Percentiles rank a stretch among this genome's conserved stretches.
Conservation (phyloP, 92 coral and sea anemone genomes). For the Phenganax subtilis region DNA sequence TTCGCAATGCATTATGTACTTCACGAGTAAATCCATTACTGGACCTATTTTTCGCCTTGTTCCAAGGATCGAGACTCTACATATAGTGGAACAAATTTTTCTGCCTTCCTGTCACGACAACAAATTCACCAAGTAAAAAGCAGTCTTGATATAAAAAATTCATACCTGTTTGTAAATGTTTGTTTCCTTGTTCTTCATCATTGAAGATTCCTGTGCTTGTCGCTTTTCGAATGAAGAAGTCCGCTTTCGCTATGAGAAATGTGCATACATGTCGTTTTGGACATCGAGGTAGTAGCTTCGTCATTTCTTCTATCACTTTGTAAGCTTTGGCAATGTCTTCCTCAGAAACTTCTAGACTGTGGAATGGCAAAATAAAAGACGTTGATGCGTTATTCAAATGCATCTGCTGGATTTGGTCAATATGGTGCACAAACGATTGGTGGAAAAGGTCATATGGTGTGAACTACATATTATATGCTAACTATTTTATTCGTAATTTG, state of each 20-base stretch:
- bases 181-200: slow-evolving; percentile 6
- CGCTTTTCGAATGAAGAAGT: slow-evolving; percentile 53
- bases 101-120: too few relatives aligned
- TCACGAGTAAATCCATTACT: too few relatives aligned
- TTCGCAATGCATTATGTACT: too few relatives aligned
- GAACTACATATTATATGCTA: not conserved
- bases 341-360: slow-evolving; percentile 41
- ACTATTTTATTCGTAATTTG: not conserved
- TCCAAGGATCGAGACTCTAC: too few relatives aligned
- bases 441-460: too few relatives aligned
- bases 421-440: not conserved
- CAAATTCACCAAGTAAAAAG: too few relatives aligned
- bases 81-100: too few relatives aligned
- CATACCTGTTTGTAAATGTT: slow-evolving; percentile 11
- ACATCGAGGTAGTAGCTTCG: slow-evolving; percentile 42
- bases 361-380: not conserved
- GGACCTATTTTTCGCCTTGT: too few relatives aligned
- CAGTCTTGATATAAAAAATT: not conserved
- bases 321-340: slow-evolving; percentile 45
- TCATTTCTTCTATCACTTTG: slow-evolving; percentile 41
- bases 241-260: slow-evolving; percentile 55
- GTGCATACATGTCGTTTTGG: slow-evolving; percentile 50
- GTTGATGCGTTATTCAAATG: not conserved
- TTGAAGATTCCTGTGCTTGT: slow-evolving; percentile 16
- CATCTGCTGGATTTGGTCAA: not conserved